Base-by-base conservation (phyloP, 2,888 invertebrate genomes). In the Eupithecia subumbrata region DNA sequence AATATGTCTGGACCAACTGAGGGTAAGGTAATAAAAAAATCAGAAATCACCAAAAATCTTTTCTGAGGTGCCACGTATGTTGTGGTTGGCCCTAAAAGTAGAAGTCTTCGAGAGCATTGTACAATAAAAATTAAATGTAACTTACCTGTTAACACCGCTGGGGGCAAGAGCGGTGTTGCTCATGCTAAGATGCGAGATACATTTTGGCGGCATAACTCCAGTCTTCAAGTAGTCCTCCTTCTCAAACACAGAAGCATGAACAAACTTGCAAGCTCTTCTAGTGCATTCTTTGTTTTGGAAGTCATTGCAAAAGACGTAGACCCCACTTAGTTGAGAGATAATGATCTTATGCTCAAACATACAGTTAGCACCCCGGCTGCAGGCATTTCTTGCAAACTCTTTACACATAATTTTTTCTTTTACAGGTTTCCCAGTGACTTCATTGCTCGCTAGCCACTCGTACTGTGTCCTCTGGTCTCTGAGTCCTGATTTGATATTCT, bases 231-330 rank as follows among this genome's bases (percentile, higher is more conserved):
- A 92, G 22, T 84, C 77, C 45, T 84, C 77, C 45, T 91, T 90
- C 73, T 92, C 92, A 80, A 91, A 91, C 0, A 92, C 89, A 0
- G 88, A 83, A 0, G 92, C 92, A 78, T 92, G 93, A 0, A 91
- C 90, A 79, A 88, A 92, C 78, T 85, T 90, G 77, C 92, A 92
- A 18, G 85, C 84, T 0, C 87, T 83, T 45, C 80, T 82, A 0
- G 80, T 87, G 71, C 93, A 93, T 5, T 5, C 45, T 45, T 0
- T n/a, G 0, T 92, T 92, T 71, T 92, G 92, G 67, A 84, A 92
- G 48, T 92, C 88, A 43, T 85, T 85, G 71, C 93, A 93, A 74
- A 93, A 93, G 7, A 87, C 91, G 56, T 89, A 91, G 0, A 92
- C 84, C 0, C 88, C 88, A 0, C 81, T 79, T 3, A 92, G 75